Evolutionary conservation across 2,113 vertebrate genomes (phyloP).

Genomic region (Gobiocypris rarus): DNA sequence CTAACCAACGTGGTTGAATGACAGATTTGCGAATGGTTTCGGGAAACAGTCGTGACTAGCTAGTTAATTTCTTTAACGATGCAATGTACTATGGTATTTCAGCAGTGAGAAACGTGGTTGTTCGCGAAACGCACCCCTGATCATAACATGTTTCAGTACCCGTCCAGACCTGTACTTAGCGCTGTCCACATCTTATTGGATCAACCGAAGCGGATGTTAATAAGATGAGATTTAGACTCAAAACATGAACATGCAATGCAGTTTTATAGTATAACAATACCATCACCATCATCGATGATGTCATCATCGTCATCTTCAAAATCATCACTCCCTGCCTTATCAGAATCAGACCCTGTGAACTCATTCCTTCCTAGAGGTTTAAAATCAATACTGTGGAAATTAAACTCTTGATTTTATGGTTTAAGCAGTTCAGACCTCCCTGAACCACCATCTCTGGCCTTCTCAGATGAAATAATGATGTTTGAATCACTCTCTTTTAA

Average conservation of each 20-base stretch:
- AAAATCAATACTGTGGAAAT: slow-evolving; percentile 42
- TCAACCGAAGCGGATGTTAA: no score
- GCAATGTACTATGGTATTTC: no score
- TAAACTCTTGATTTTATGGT: slow-evolving; percentile 42
- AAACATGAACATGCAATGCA: neutral
- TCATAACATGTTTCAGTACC: neutral
- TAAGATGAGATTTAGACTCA: neutral
- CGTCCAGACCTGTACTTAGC: neutral
- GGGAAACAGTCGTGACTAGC: no score
- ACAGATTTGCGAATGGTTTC: no score
- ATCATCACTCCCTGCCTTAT: slow-evolving; percentile 7
- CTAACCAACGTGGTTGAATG: no score
- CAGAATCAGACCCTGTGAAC: slow-evolving; percentile 9
- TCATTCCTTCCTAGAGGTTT: slow-evolving; percentile 7
- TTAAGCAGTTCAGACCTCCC: slow-evolving; percentile 27
- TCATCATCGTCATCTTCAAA: neutral
- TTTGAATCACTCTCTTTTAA: slow-evolving; percentile 25
- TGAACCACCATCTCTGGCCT: slow-evolving; percentile 28
- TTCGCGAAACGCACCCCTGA: no score
- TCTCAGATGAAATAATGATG: slow-evolving; percentile 40
- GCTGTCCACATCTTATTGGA: neutral
- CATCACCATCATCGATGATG: neutral
- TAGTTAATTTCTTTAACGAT: no score
- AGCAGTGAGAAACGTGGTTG: no score
- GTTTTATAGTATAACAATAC: neutral